Conservation (phyloP, 2,113 vertebrate species). For the Corythoichthys intestinalis region DNA sequence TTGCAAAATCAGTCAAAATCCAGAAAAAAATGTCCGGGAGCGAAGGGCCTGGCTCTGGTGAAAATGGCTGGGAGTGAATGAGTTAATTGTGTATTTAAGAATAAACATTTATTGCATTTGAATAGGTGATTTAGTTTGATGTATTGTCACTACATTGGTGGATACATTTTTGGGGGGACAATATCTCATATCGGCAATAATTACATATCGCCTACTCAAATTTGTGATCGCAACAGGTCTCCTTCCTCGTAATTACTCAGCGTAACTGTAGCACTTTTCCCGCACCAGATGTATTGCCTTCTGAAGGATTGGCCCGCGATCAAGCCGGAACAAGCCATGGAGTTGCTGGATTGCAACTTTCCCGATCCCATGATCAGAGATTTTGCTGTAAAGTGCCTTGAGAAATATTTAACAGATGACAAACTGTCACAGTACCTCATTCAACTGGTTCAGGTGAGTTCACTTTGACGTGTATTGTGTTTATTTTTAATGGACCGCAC, state of each 20-base stretch:
- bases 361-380: slow-evolving; percentile 94
- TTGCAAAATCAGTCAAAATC: too few relatives aligned
- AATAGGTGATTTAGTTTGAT: too few relatives aligned
- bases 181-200: too few relatives aligned
- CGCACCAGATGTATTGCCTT: slow-evolving; percentile 91
- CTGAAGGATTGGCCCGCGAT: slow-evolving; percentile 97
- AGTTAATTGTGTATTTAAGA: too few relatives aligned
- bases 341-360: slow-evolving; percentile 96
- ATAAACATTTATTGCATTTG: too few relatives aligned
- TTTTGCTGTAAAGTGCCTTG: slow-evolving; percentile 96
- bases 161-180: too few relatives aligned
- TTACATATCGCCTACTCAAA: too few relatives aligned
- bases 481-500: background rate
- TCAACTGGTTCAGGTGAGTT: slow-evolving; percentile 91
- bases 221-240: too few relatives aligned
- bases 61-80: too few relatives aligned
- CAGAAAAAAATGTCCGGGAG: too few relatives aligned
- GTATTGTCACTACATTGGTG: too few relatives aligned
- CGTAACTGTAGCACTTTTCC: slow-evolving; percentile 8
- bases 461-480: background rate
- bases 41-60: too few relatives aligned
- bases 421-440: slow-evolving; percentile 97
- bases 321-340: slow-evolving; percentile 97
- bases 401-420: slow-evolving; percentile 95
- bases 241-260: background rate